Conservation (phyloP, 2,797 vertebrate species). For the Coregonus sp. region DNA sequence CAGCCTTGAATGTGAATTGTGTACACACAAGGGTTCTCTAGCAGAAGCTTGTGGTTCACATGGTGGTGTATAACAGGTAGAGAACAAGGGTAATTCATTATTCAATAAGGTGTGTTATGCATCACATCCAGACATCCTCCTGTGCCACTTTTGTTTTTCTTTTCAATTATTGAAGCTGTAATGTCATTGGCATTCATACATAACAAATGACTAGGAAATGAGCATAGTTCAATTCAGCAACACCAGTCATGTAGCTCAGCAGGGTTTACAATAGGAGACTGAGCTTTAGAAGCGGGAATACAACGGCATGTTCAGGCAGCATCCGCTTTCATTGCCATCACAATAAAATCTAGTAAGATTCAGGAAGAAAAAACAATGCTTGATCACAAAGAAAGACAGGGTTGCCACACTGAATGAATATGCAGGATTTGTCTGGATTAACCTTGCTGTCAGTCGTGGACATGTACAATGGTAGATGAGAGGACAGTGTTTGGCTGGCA, state of each 20-base stretch:
- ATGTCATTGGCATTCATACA: conserved; percentile 9
- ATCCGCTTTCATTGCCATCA: background rate
- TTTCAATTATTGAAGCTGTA: background rate
- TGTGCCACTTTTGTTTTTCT: background rate
- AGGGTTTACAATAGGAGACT: background rate
- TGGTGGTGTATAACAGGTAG: background rate
- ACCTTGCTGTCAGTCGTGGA: background rate
- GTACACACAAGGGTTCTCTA: background rate
- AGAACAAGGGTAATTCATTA: background rate
- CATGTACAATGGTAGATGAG: background rate
- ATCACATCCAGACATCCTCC: background rate
- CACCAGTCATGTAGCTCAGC: background rate
- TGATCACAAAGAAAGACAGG: background rate
- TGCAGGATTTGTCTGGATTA: conserved; percentile 5
- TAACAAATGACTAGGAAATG: background rate
- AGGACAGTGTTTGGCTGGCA: background rate
- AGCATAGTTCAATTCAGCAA: background rate
- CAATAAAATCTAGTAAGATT: background rate
- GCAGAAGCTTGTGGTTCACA: background rate
- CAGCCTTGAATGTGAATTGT: background rate
- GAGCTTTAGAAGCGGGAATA: background rate
- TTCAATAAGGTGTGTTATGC: background rate
- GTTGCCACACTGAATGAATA: background rate
- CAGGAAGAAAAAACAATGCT: background rate
- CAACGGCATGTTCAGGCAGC: background rate